Conservation (phyloP, 2,888 invertebrate genomes). For the Panopea generosa region DNA sequence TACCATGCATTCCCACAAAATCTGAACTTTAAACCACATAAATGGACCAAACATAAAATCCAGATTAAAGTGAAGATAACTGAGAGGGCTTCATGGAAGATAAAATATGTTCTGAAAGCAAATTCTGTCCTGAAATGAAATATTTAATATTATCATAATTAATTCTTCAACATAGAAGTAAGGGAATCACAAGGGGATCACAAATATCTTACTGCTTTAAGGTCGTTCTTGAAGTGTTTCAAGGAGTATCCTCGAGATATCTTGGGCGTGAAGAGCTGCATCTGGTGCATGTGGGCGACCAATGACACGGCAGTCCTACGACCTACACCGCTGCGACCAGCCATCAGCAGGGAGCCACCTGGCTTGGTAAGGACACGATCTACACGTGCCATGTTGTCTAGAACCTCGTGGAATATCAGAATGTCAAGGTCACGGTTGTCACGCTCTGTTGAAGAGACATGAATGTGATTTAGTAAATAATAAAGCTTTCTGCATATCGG, state of each 20-base stretch:
- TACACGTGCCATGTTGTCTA: conserved; percentile 89
- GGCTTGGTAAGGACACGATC: conserved; percentile 88
- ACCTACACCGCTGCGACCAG: conserved; percentile 93
- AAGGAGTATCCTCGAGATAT: conserved; percentile 88
- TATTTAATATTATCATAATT: too few species aligned
- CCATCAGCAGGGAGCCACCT: conserved; percentile 89
- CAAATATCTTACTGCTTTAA: conserved; percentile 90
- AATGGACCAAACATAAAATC: too few species aligned
- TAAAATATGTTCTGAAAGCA: too few species aligned
- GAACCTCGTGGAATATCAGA: conserved; percentile 89
- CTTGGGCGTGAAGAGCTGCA: conserved; percentile 87
- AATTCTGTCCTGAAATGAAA: too few species aligned
- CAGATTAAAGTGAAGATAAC: too few species aligned
- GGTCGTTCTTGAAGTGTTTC: conserved; percentile 91
- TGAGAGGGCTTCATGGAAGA: too few species aligned
- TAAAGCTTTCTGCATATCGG: too few species aligned
- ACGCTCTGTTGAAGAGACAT: conserved; percentile 86
- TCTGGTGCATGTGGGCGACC: conserved; percentile 90
- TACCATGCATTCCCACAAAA: too few species aligned
- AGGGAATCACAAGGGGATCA: too few species aligned
- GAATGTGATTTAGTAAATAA: background rate
- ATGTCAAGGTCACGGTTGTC: conserved; percentile 89
- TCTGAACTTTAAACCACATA: too few species aligned
- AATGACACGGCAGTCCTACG: conserved; percentile 92
- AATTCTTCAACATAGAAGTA: too few species aligned